Evolutionary conservation across 1,140 invertebrate species (phyloP).

Genomic region (Wasmannia auropunctata): DNA sequence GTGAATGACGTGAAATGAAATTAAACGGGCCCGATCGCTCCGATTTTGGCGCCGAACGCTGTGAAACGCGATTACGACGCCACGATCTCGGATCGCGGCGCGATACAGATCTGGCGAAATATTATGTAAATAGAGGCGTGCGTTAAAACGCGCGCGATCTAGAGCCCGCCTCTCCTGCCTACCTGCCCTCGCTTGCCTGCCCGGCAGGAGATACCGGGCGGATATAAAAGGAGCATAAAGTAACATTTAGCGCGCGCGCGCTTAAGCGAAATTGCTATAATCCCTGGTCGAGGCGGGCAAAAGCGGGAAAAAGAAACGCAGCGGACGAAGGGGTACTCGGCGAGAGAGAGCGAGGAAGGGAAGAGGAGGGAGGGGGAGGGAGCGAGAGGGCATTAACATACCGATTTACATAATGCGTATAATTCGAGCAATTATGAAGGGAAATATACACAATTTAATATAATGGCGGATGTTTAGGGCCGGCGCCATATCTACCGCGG

Average conservation of each 20-base stretch:
- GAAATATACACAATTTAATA: slow-evolving; percentile 86
- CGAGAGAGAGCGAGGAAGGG: not conserved
- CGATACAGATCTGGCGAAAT: slow-evolving; percentile 78
- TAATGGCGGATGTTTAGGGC: slow-evolving; percentile 83
- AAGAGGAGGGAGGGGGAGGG: not conserved
- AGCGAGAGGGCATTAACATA: slow-evolving; percentile 81
- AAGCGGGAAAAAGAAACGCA: slow-evolving; percentile 42
- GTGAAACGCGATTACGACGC: slow-evolving; percentile 9
- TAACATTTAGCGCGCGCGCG: slow-evolving; percentile 82
- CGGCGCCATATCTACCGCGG: slow-evolving; percentile 76
- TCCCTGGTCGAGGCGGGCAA: slow-evolving; percentile 67
- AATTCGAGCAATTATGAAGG: slow-evolving; percentile 86
- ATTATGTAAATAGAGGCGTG: slow-evolving; percentile 82
- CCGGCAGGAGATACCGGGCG: slow-evolving; percentile 57
- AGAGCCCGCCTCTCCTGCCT: slow-evolving; percentile 9
- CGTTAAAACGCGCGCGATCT: slow-evolving; percentile 67
- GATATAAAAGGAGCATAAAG: slow-evolving; percentile 78
- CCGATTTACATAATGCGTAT: slow-evolving; percentile 85
- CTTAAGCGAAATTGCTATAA: slow-evolving; percentile 84
- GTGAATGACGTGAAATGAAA: not conserved
- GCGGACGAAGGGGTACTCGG: not conserved
- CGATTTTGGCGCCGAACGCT: slow-evolving; percentile 26
- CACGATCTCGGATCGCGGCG: slow-evolving; percentile 40
- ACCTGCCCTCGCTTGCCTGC: not conserved
- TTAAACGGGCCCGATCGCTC: not conserved